Evolutionary conservation across 2,888 invertebrate genomes (phyloP), one percentile per base, ranked within the genome.

Genomic region (Clistopyga incitator): DNA sequence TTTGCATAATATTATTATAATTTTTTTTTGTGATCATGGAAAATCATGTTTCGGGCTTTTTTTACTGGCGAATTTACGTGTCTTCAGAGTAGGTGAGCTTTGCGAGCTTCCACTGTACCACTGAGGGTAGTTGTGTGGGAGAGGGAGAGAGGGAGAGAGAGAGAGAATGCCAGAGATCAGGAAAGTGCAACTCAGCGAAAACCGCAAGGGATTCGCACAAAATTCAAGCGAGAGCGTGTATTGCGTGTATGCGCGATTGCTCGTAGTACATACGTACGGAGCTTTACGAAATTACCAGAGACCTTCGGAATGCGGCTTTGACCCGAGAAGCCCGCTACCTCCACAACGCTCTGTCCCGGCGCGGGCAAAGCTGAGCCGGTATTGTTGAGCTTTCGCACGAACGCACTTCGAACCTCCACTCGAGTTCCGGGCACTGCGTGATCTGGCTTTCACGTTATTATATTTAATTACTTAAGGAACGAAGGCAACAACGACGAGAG

Each of bases 231-330:
- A 50, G 50, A 50, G 50, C 50, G 50, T 18, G n/a, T 18, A 50
- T n/a, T 50, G 6, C 50, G n/a, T 18, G 50, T 50, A 18, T 18
- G n/a, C n/a, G n/a, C 50, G 50, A 18, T 50, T 18, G n/a, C n/a
- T 50, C 50, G n/a, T n/a, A 8, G 18, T 50, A 38, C 6, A 6
- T 50, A 38, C 6, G 10, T 38, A 50, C n/a, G 18, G 18, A 25
- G 77, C 67, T 81, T 77, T 81, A 23, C 72, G 67, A 77, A 77
- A 81, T 77, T 77, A 67, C 50, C 47, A 50, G 38, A 29, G 38
- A 38, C 65, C 71, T 50, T 71, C 54, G 20, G 72, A 77, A 81
- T 72, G 77, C 67, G 71, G 81, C 72, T 81, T 72, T 72, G 76
- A 77, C 67, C 50, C 38, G 56, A 56, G 42, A 72, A 81, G 50